Conservation (phyloP, 2,888 invertebrate species). For the Chrysolina americana region DNA sequence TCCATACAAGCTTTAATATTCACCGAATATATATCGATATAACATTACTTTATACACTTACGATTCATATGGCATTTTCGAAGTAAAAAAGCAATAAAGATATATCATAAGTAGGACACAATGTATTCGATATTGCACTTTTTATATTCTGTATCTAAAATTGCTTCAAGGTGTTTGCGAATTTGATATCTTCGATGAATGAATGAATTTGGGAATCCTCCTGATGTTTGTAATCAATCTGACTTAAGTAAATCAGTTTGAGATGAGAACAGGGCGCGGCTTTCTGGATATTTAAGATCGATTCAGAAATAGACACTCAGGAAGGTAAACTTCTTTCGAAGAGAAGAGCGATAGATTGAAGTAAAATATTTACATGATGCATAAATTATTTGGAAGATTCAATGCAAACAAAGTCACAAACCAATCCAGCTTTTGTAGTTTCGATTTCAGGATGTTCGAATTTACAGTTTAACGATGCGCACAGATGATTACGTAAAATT, state of each 20-base stretch:
- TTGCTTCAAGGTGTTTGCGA: neutral
- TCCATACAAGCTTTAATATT: constrained; percentile 9
- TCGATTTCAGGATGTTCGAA: too few species aligned
- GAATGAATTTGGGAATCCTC: neutral
- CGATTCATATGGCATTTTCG: constrained; percentile 5
- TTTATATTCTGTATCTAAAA: constrained; percentile 7
- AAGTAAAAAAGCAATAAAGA: constrained; percentile 15
- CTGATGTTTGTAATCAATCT: neutral
- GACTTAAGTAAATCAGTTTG: neutral
- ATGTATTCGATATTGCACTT: constrained; percentile 13
- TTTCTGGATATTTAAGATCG: too few species aligned
- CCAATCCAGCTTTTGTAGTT: too few species aligned
- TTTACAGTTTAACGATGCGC: too few species aligned
- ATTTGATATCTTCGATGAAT: neutral
- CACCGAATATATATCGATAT: neutral
- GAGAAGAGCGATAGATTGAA: too few species aligned
- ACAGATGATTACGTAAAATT: too few species aligned
- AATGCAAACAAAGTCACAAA: too few species aligned
- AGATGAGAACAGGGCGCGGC: too few species aligned
- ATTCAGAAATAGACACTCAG: too few species aligned
- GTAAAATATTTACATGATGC: too few species aligned
- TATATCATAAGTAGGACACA: constrained; percentile 19
- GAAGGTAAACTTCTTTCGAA: too few species aligned
- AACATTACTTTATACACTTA: neutral
- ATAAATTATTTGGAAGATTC: too few species aligned